phyloP scores from a whole-genome alignment of 2,888 invertebrate genomes.

The Scaptomyza parva region DNA sequence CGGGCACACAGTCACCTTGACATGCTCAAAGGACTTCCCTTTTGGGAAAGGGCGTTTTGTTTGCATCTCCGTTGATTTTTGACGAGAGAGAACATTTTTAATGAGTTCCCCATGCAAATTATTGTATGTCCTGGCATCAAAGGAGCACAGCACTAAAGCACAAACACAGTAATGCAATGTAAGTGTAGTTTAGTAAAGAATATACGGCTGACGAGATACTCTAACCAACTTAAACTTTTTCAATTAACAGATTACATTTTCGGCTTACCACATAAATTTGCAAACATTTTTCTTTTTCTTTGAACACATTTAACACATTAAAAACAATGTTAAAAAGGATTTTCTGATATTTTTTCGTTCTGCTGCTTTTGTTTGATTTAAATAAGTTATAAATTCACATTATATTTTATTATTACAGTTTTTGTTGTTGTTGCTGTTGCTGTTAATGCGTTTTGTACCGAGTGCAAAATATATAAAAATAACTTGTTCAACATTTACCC shows the following conservation, averaged over 20 bases:
- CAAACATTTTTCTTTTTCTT: too few relatives aligned
- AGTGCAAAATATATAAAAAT: conserved; percentile 27
- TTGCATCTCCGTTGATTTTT: conserved; percentile 19
- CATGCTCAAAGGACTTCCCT: conserved; percentile 13
- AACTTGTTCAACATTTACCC: conserved; percentile 12
- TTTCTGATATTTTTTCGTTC: background rate
- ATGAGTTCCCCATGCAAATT: conserved; percentile 22
- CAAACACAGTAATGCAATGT: background rate
- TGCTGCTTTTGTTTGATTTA: conserved; percentile 8
- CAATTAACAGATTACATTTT: too few relatives aligned
- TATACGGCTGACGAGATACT: background rate
- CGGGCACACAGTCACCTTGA: conserved; percentile 15
- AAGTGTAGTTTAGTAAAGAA: background rate
- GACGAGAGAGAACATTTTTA: conserved; percentile 29
- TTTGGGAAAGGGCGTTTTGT: background rate
- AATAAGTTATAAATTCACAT: conserved; percentile 9
- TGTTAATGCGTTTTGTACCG: background rate
- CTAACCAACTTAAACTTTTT: background rate
- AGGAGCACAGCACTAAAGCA: background rate
- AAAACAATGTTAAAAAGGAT: background rate
- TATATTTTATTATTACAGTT: background rate
- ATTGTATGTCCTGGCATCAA: background rate
- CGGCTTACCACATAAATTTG: too few relatives aligned
- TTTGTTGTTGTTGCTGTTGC: conserved; percentile 1
- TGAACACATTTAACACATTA: too few relatives aligned